Base-by-base conservation (phyloP, 1,140 invertebrate genomes). In the Lithobius niger region DNA sequence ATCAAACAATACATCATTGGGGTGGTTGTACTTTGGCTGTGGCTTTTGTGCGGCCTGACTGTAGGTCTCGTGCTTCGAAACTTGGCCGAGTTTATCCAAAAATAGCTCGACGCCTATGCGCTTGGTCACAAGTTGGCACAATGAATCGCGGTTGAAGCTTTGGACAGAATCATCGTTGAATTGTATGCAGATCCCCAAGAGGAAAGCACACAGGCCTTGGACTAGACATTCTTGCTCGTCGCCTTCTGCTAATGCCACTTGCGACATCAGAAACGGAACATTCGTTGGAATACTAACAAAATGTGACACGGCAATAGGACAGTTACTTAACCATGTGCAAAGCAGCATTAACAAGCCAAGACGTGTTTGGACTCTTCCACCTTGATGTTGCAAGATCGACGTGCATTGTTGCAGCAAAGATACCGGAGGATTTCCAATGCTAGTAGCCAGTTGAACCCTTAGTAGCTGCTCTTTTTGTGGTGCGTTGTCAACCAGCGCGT, bases 381-480 rank as follows among this genome's bases (percentile, higher is more conserved):
- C 72, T 72, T 80, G 67, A n/a, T 65, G 64, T 64, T 66, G 56
- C 19, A 50, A 56, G 50, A 90, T 77, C 62, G 82, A 76, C 2
- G 83, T 82, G 63, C 89, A 89, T 66, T 94, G 90, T 63, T 93
- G 84, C 57, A 97, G 73, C 28, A 97, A 73, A 1, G 88, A 88
- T 13, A 94, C 82, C 0, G 92, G 88, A 15, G 83, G 80, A 56
- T 82, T 84, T 0, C 85, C 86, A 10, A 85, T 77, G 62, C 83
- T 84, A 0, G 89, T 92, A 0, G 92, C 88, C 31, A 99, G 72
- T 54, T 97, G 77, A 15, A 98, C 94, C 57, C 89, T 73, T 2
- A 99, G 69, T n/a, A 99, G 68, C 65, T 94, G 85, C 65, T 97
- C 91, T 67, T 96, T 96, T 63, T 96, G 86, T 3, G 78, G 79